These are phyloP conservation scores for Illadopsis cleaveri DNA, from an alignment of 2,113 vertebrate species.

Conservation along the genomic window DNA sequence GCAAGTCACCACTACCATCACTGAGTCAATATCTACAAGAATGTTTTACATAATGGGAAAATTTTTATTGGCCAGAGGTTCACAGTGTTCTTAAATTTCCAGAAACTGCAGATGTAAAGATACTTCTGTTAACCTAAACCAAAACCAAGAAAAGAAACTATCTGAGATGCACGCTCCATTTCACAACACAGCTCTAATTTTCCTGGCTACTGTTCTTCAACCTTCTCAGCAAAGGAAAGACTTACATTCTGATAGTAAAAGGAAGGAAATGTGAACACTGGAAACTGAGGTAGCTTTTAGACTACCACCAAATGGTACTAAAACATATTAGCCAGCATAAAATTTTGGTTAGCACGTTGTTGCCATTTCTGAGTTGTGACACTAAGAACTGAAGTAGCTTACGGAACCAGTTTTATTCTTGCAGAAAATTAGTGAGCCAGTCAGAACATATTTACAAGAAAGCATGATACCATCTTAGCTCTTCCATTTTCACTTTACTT, in stretches of 20 bases:
- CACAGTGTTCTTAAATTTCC: conserved; percentile 71
- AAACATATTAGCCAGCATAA: background rate
- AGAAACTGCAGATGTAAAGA: conserved; percentile 71
- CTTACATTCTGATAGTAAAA: background rate
- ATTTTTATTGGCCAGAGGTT: conserved; percentile 60
- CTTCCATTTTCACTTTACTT: background rate
- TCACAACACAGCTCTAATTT: conserved; percentile 5
- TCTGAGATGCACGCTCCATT: background rate
- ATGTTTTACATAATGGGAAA: conserved; percentile 70
- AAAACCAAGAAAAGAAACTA: conserved; percentile 74
- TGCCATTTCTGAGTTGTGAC: background rate
- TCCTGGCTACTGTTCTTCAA: background rate
- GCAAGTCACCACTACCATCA: conserved; percentile 51
- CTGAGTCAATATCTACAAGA: conserved; percentile 60
- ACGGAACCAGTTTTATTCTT: background rate
- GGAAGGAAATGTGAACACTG: background rate
- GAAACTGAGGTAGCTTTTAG: background rate
- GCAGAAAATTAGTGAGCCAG: background rate
- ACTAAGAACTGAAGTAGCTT: background rate
- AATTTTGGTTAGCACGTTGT: background rate
- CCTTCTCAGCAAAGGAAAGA: background rate
- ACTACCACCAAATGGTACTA: background rate
- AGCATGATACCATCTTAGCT: background rate
- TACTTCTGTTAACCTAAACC: conserved; percentile 57
- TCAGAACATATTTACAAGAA: conserved; percentile 12